A percentile compares a stretch with the other conserved stretches of the same genome.
phyloP scores from a whole-genome alignment of 2,797 vertebrate genomes.

The Poeciliopsis infans region DNA sequence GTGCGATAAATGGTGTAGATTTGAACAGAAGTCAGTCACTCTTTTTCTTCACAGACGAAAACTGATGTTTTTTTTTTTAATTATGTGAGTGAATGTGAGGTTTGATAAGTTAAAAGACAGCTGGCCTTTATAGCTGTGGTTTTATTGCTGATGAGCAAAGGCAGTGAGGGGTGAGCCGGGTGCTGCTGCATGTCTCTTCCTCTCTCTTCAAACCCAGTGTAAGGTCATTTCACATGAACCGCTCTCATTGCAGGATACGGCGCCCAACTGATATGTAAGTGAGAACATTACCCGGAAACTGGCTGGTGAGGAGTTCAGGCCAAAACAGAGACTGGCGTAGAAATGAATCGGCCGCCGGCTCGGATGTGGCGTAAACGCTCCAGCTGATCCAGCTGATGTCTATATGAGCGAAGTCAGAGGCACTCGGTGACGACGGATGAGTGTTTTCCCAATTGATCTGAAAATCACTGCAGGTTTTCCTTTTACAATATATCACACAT shows the following conservation, averaged over 20 bases:
- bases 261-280: conserved; percentile 55
- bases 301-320: conserved; percentile 2
- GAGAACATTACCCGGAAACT: conserved; percentile 56
- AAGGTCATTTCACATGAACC: conserved; percentile 40
- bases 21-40: conserved; percentile 14
- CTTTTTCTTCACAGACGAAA: conserved; percentile 17
- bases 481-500: conserved; percentile 27
- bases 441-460: background rate
- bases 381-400: background rate
- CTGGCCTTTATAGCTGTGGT: conserved; percentile 21
- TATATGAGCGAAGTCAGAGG: background rate
- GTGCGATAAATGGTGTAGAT: conserved; percentile 11
- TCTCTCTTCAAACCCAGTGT: conserved; percentile 54
- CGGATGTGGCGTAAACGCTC: background rate
- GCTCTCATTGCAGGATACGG: conserved; percentile 41
- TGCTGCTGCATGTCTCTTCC: conserved; percentile 52
- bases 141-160: conserved; percentile 24
- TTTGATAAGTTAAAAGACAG: conserved; percentile 19
- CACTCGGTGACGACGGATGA: conserved; percentile 6
- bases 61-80: background rate
- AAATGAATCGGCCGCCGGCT: background rate
- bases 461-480: conserved; percentile 28
- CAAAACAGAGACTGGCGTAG: background rate
- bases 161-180: conserved; percentile 17
- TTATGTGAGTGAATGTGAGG: background rate